Base-by-base conservation (phyloP, 2,888 invertebrate genomes). In the Polietes domitor region DNA sequence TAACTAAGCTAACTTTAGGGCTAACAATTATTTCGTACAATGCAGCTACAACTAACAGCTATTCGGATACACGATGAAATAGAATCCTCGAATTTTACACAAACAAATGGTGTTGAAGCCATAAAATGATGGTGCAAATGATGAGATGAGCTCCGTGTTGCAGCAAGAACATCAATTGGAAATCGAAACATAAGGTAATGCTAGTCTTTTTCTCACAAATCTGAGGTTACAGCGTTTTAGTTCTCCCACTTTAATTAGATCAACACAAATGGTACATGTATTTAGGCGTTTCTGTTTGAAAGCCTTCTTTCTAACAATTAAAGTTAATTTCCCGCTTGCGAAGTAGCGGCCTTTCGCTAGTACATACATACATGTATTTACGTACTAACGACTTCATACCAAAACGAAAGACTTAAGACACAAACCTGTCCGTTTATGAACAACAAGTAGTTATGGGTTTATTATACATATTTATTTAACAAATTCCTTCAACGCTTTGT, bases 121-220 rank as follows among this genome's bases (percentile, higher is more conserved):
- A 61, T 61, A 61, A 32, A 61, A 61, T 17, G 61, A 61, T 61
- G 61, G 61, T 61, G 61, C 61, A 61, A 61, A 61, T 61, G 61
- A 61, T 61, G 61, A 61, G 32, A 61, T 32, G 61, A 28, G 32
- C 61, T 32, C 32, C n/a, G 10, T 75, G 61, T 28, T 61, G 12
- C 17, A 61, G n/a, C 28, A 28, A 61, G 6, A 61, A 61, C 50
- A 19, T 2, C 50, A n/a, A 50, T 10, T 26, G 21, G n/a, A 15
- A 71, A 77, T 26, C 58, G 12, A 17, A 12, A 24, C 3, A 47
- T n/a, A n/a, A n/a, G n/a, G n/a, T 26, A 19, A 47, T 41, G 15
- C 21, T 41, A 37, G 21, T 65, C 65, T 65, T 41, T n/a, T n/a
- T n/a, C n/a, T n/a, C n/a, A n/a, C n/a, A n/a, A 19, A 63, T n/a